These are phyloP conservation scores for Chaetura pelagica DNA, from an alignment of 2,113 vertebrate species.

Conservation along the genomic window DNA sequence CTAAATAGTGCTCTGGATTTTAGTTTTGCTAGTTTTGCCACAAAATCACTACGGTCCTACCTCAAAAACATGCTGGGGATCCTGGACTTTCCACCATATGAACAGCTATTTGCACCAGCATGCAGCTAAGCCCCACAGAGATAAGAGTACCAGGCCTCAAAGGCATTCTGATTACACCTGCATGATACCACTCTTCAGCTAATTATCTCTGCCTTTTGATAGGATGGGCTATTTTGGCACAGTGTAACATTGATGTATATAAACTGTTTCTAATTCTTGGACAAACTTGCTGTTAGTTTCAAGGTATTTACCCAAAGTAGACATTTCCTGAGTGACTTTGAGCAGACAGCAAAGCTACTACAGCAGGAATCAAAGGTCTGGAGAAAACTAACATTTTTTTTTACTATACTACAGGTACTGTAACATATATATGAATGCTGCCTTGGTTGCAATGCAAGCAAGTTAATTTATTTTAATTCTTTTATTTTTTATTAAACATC, in stretches of 20 bases:
- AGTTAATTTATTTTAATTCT: background rate
- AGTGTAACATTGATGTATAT: rapidly evolving
- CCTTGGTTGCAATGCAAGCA: background rate
- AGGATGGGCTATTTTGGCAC: background rate
- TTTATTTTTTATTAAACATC: background rate
- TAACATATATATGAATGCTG: background rate
- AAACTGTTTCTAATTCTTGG: background rate
- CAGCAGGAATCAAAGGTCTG: background rate
- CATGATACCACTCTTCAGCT: background rate
- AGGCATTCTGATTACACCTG: background rate
- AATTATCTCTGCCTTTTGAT: background rate
- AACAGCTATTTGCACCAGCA: background rate
- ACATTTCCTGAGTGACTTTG: background rate
- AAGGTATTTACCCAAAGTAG: background rate
- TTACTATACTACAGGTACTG: background rate
- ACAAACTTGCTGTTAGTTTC: background rate
- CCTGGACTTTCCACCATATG: background rate
- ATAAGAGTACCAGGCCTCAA: background rate
- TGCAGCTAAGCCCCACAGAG: background rate
- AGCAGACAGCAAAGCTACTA: background rate
- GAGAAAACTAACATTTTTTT: background rate
- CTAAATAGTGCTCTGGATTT: background rate
- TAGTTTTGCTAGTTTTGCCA: background rate
- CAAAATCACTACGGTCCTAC: background rate
- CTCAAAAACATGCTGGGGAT: background rate